A percentile compares a stretch with the other conserved stretches of the same genome.
These are phyloP conservation scores for Oconnorella tubifera DNA, from an alignment of 2,888 invertebrate species.

Conservation along the genomic window DNA sequence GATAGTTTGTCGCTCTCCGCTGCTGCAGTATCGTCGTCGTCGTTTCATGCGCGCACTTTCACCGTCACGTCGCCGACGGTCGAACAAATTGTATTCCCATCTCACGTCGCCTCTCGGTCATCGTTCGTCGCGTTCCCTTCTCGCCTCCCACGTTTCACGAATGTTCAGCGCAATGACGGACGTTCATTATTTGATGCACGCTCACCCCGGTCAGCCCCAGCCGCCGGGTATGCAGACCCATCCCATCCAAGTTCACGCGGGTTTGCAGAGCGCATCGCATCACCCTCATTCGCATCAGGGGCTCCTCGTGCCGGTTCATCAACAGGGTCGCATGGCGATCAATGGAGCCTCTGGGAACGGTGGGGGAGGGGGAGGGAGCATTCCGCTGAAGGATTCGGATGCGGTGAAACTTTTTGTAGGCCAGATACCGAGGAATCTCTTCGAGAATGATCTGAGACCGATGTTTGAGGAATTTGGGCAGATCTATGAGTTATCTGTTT, in stretches of 20 bases:
- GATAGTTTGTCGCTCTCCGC: background rate
- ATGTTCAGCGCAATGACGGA: background rate
- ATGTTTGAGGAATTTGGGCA: slow-evolving; percentile 90
- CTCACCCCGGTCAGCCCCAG: background rate
- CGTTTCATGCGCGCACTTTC: no score
- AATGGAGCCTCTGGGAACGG: background rate
- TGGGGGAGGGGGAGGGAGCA: background rate
- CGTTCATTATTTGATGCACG: slow-evolving; percentile 2
- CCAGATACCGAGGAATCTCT: slow-evolving; percentile 84
- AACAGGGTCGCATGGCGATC: background rate
- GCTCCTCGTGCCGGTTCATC: background rate
- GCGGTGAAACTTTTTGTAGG: slow-evolving; percentile 83
- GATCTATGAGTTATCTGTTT: slow-evolving; percentile 88
- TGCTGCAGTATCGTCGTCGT: no score
- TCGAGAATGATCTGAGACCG: slow-evolving; percentile 80
- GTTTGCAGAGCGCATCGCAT: background rate
- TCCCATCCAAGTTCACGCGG: slow-evolving; percentile 4
- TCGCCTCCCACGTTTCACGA: no score
- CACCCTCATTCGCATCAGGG: background rate
- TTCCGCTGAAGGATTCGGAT: slow-evolving; percentile 60
- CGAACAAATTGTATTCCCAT: no score
- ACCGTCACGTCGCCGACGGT: no score
- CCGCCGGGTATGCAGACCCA: background rate
- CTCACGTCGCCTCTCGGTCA: no score
- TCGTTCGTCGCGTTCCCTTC: no score